Base-by-base conservation (phyloP, 2,113 vertebrate species). In the Ranitomeya variabilis region DNA sequence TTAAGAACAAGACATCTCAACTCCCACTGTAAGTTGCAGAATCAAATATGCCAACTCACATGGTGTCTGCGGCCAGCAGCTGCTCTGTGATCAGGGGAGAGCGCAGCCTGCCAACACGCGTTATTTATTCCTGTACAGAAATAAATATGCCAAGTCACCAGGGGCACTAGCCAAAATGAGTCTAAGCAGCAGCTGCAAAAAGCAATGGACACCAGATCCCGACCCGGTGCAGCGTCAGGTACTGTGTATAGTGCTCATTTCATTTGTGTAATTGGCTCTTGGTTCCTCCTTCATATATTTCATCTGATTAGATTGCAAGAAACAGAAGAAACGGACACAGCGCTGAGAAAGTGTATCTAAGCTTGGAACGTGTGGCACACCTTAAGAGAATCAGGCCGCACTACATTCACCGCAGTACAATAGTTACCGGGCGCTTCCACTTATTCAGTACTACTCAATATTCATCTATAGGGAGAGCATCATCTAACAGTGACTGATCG, bases 21-120 rank as follows among this genome's bases (percentile, higher is more conserved):
- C 69, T 90, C 87, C 86, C n/a, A 19, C 82, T 80, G 80, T 0
- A 23, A 90, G 85, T 2, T 0, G 79, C 52, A 74, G 45, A 26
- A 86, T 71, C 0, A 0, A 91, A 60, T 82, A 90, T 92, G 92
- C 91, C 90, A 89, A 81, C 90, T 92, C 91, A 86, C 91, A 90
- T 89, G 87, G 73, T 57, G 69, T 91, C 90, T 90, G 89, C 90
- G 89, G 74, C 90, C 90, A 89, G 91, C 90, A 92, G 90, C 92
- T 93, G 90, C 89, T 90, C 91, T 87, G 73, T 76, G 81, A 89
- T 90, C 89, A 54, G 57, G 80, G 80, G 69, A 81, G 60, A 69
- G 85, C 87, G 54, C 55, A 1, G 0, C 74, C 86, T 5, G 0
- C 89, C 90, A 91, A 88, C 88, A 90, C 88, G 76, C 90, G 86